A percentile compares a stretch with the other conserved stretches of the same genome.
Evolutionary conservation across 2,797 vertebrate genomes (phyloP).

Genomic region (Spea hammondii): DNA sequence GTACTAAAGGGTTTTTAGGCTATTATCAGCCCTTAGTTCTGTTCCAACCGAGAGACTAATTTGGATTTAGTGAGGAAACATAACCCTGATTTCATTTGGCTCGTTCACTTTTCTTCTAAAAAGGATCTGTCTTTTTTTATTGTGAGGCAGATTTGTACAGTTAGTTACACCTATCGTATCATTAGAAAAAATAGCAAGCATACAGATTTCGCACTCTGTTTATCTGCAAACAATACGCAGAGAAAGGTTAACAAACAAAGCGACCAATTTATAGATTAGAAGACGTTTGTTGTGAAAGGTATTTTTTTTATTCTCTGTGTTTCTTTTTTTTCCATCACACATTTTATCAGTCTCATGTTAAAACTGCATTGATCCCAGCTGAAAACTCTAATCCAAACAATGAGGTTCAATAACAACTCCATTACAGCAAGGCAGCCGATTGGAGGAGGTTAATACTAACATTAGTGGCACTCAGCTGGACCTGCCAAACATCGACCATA

Average conservation of each 20-base stretch:
- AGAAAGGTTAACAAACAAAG: constrained; percentile 59
- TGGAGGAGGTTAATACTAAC: constrained; percentile 86
- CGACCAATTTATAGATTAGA: constrained; percentile 64
- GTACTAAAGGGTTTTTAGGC: constrained; percentile 59
- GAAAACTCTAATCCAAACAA: constrained; percentile 93
- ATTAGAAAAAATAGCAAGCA: constrained; percentile 17
- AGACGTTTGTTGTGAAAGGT: constrained; percentile 69
- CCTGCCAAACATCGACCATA: constrained; percentile 89
- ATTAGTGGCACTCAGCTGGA: constrained; percentile 97
- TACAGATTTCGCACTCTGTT: constrained; percentile 16
- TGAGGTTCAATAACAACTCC: constrained; percentile 98
- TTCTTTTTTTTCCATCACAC: constrained; percentile 71
- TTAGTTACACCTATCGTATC: not conserved
- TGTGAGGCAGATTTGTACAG: not conserved
- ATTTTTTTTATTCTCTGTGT: constrained; percentile 72
- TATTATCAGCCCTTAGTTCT: constrained; percentile 58
- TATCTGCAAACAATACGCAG: constrained; percentile 48
- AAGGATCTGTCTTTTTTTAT: constrained; percentile 26
- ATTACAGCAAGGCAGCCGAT: constrained; percentile 85
- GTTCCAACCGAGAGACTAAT: constrained; percentile 66
- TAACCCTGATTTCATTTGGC: constrained; percentile 55
- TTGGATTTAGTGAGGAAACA: constrained; percentile 65
- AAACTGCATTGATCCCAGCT: constrained; percentile 96
- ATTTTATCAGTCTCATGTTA: constrained; percentile 90
- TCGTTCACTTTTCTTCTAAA: constrained; percentile 46